Percentiles rank a stretch among this genome's conserved stretches.
These are phyloP conservation scores for Penaeus vannamei DNA, from an alignment of 1,140 invertebrate genomes.

Conservation along the genomic window DNA sequence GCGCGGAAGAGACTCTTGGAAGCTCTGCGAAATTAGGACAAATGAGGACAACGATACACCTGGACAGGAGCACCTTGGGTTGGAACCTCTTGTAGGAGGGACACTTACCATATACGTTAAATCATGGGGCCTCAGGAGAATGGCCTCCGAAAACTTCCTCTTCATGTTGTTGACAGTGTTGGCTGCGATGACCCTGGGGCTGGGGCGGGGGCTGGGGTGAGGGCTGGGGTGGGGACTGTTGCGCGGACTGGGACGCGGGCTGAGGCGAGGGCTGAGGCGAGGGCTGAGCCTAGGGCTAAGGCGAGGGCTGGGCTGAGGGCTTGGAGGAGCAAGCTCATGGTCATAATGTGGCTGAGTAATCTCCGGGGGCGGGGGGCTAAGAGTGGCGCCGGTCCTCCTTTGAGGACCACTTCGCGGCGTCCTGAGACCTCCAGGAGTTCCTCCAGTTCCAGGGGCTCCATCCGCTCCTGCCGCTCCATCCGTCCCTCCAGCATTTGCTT, in stretches of 20 bases:
- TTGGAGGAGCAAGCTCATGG: not conserved
- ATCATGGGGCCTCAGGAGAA: not conserved
- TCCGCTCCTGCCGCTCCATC: no score
- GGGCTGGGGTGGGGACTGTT: not conserved
- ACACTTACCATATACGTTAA: constrained; percentile 18
- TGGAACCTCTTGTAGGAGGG: not conserved
- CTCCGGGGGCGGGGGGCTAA: not conserved
- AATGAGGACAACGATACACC: no score
- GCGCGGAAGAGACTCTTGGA: no score
- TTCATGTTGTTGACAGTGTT: constrained; percentile 22
- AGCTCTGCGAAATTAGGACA: no score
- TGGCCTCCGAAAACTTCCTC: constrained; percentile 21
- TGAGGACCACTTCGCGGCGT: not conserved
- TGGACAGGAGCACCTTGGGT: not conserved
- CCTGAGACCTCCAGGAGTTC: no score
- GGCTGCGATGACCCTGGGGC: not conserved
- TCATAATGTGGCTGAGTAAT: not conserved
- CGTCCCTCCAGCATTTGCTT: no score
- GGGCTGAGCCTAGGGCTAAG: not conserved
- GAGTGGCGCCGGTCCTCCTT: not conserved
- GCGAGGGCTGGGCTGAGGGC: not conserved
- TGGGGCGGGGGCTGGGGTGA: not conserved
- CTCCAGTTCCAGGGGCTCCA: no score
- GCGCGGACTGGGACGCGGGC: not conserved
- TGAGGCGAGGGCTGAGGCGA: not conserved